Evolutionary conservation across 2,797 vertebrate genomes (phyloP), one percentile per base, ranked within the genome.

Genomic region (Anguilla obscura): DNA sequence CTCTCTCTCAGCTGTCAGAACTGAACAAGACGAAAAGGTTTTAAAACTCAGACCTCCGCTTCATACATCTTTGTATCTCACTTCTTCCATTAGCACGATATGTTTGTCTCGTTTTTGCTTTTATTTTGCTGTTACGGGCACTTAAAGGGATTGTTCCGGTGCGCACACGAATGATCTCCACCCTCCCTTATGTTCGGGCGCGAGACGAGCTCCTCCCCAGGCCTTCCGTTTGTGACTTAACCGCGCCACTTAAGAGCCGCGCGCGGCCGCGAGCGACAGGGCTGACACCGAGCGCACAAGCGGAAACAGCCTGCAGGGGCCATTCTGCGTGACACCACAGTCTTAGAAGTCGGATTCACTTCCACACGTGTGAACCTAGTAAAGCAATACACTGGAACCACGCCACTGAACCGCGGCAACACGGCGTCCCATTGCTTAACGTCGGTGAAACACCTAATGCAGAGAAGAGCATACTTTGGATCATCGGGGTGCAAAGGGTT

Each of bases 321-420:
- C 89, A 90, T 90, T 93, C 92, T 74, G 89, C 89, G 91, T 93
- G 91, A 90, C 92, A 92, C 90, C 88, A 87, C 89, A 86, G 90
- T 89, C 91, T 91, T 90, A 87, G 88, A 91, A 87, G 84, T 45
- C 21, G 56, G 82, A 56, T 79, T 83, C 85, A 52, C 88, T 89
- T 90, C 82, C 85, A 30, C 24, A 60, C 18, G 8, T 84, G 14
- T 12, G 84, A 85, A 86, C 71, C 54, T 69, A 58, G 87, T 71
- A 76, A 76, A 63, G 74, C 48, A 56, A 84, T 60, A 48, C 36
- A 48, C 33, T 86, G 74, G 76, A 36, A 54, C 84, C 74, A 27
- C 0, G 76, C 60, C 84, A 63, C 45, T 60, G 30, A 66, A 54
- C 83, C 16, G 5, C 30, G 14, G 45, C 50, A 56, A 85, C 88